Base-by-base conservation (phyloP, 1,140 invertebrate species). In the Thaumetopoea pityocampa region DNA sequence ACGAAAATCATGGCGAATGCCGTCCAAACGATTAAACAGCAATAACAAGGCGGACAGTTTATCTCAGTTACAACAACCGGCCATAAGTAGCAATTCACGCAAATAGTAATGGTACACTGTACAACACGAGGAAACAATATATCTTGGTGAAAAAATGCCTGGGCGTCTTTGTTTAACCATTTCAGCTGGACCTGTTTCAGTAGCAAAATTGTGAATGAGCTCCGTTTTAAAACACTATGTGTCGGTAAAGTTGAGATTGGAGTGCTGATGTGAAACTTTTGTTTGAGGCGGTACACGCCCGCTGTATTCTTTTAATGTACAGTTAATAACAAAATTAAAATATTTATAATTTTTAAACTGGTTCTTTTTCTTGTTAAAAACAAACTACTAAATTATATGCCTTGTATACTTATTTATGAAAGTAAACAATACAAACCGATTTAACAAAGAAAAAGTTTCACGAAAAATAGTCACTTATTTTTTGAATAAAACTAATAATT, bases 211-310 rank as follows among this genome's bases (percentile, higher is more conserved):
- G 18, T 19, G 18, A 4, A 4, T 3, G 18, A 19, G 18, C 32
- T 34, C 22, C 22, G 32, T 22, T 22, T 22, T 22, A 22, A 16
- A 35, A 14, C 5, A n/a, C 12, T 23, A 3, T 35, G 10, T 8
- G 12, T 16, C n/a, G 5, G 16, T 8, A 20, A 22, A 35, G 22
- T 51, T 34, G 12, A 30, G 33, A 47, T 48, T 44, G 32, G 42
- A 54, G 40, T 38, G 36, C 35, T 32, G 35, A 36, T 41, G 35
- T 18, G 22, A 19, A 35, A 51, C 42, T 51, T 43, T 50, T 4
- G 22, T 44, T 44, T 29, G 9, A 12, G 16, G 23, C 26, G 3
- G 10, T 5, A 19, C 15, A 20, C 16, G 23, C 29, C 36, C 29
- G 17, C 36, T 30, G 36, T 15, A 9, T 19, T 29, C 17, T 20